Conservation (phyloP, 2,797 vertebrate genomes). For the Cygnus olor region DNA sequence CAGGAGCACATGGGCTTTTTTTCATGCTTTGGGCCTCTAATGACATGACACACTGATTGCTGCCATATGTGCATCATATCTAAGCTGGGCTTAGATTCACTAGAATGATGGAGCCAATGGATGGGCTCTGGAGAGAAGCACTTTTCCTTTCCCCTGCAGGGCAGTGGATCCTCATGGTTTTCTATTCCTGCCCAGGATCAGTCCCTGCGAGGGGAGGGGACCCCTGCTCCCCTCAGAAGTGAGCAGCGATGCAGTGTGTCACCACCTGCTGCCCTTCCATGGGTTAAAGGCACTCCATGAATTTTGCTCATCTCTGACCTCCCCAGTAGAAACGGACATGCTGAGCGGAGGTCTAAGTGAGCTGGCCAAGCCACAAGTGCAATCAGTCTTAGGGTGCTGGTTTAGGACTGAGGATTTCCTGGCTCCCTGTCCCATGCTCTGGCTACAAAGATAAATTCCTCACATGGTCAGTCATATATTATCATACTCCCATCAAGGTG, state of each 20-base stretch:
- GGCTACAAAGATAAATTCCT: neutral
- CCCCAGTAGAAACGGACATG: fast-evolving
- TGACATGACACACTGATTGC: neutral
- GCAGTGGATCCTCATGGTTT: neutral
- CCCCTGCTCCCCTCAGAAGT: neutral
- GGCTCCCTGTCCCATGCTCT: neutral
- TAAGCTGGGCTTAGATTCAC: neutral
- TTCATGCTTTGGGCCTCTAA: neutral
- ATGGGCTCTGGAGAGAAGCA: neutral
- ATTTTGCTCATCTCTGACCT: neutral
- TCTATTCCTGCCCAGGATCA: neutral
- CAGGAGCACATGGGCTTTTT: fast-evolving
- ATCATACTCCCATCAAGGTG: neutral
- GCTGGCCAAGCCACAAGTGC: neutral
- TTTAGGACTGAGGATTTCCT: neutral
- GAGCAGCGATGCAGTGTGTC: fast-evolving
- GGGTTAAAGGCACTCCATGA: neutral
- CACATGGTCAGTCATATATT: too few relatives aligned
- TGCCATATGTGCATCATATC: neutral
- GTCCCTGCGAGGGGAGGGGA: neutral
- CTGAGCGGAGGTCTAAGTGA: neutral
- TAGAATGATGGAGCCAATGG: neutral
- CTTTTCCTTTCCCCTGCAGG: fast-evolving
- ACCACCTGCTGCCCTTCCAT: neutral
- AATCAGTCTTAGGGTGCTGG: neutral